Evolutionary conservation across 2,113 vertebrate genomes (phyloP).

Genomic region (Pseudopodoces humilis): DNA sequence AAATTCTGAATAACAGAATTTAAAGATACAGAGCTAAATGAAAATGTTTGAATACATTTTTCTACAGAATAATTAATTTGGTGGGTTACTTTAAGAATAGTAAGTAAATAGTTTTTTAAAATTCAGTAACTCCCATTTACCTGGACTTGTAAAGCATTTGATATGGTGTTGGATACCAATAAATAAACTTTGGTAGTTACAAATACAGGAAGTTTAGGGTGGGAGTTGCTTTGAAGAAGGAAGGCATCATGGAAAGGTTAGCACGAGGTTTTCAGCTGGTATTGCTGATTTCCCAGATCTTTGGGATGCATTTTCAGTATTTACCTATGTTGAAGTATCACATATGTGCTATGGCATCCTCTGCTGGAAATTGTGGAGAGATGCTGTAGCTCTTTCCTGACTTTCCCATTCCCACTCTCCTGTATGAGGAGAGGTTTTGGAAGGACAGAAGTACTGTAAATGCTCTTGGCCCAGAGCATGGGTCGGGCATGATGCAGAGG

Average conservation of each 20-base stretch:
- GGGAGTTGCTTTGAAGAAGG: neutral
- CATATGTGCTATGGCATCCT: neutral
- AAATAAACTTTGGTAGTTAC: neutral
- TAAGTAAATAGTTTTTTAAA: neutral
- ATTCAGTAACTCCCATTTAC: neutral
- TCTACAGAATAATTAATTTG: neutral
- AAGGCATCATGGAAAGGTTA: neutral
- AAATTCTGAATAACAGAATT: neutral
- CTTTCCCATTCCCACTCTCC: neutral
- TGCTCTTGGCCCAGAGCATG: accelerated
- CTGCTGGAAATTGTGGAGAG: neutral
- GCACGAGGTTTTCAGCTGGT: neutral
- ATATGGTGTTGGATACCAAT: neutral
- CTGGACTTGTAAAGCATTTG: neutral
- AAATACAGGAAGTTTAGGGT: neutral
- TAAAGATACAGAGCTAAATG: neutral
- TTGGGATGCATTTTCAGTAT: neutral
- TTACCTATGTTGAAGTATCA: neutral
- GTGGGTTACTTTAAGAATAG: neutral
- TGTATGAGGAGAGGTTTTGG: neutral
- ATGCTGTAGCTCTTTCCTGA: neutral
- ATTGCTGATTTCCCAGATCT: neutral
- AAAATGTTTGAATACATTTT: neutral
- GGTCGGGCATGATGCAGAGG: accelerated
- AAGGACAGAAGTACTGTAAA: neutral